Percentiles rank a stretch among this genome's conserved stretches.
Evolutionary conservation across 2,888 invertebrate species (phyloP).

Genomic region (Clivina fossor): DNA sequence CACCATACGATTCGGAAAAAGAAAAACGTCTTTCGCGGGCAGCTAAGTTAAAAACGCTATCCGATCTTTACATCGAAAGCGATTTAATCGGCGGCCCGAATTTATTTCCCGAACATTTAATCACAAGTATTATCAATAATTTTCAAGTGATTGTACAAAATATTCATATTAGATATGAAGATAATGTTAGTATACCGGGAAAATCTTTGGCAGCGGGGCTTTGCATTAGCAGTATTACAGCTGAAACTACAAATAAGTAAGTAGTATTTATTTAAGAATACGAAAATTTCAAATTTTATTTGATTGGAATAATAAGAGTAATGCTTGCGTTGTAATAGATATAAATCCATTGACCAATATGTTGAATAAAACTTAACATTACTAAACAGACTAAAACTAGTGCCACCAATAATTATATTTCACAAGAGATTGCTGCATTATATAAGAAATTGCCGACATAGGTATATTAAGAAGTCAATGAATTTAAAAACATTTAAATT

Average conservation of each 20-base stretch:
- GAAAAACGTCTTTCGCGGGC: constrained; percentile 73
- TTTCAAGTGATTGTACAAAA: constrained; percentile 71
- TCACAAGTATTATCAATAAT: constrained; percentile 77
- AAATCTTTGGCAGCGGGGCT: constrained; percentile 73
- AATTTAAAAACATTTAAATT: too few relatives aligned
- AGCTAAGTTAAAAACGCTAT: constrained; percentile 69
- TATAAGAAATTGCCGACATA: too few relatives aligned
- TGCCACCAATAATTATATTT: too few relatives aligned
- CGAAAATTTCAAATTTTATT: neutral
- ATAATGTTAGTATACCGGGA: constrained; percentile 66
- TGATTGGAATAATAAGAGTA: neutral
- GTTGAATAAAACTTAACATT: too few relatives aligned
- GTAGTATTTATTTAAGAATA: constrained; percentile 20
- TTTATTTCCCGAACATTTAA: constrained; percentile 70
- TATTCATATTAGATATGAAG: constrained; percentile 81
- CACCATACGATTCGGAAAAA: constrained; percentile 70
- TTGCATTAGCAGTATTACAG: constrained; percentile 74
- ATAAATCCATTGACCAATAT: too few relatives aligned
- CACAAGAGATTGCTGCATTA: too few relatives aligned
- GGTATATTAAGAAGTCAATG: too few relatives aligned
- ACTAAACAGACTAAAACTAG: too few relatives aligned
- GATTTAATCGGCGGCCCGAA: constrained; percentile 64
- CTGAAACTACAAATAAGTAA: constrained; percentile 79
- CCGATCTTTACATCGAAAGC: constrained; percentile 63
- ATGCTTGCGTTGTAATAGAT: too few relatives aligned